A percentile compares a stretch with the other conserved stretches of the same genome.
These are phyloP conservation scores for Salticus scenicus DNA, from an alignment of 2,888 invertebrate species.

Conservation along the genomic window DNA sequence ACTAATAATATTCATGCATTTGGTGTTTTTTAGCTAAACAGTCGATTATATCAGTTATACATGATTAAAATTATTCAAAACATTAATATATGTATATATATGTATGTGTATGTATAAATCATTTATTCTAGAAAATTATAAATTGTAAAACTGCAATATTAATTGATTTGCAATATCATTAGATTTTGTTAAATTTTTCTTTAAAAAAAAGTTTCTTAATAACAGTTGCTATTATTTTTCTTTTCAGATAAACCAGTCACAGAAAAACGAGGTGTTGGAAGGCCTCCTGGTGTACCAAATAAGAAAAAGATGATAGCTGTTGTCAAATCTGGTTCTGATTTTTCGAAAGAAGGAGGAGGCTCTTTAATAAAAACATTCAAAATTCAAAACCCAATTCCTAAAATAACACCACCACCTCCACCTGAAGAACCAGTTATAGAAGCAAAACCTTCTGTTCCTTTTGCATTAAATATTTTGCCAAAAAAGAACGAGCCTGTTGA, in stretches of 20 bases:
- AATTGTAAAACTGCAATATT: no score
- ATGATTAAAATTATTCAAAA: no score
- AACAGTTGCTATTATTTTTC: neutral
- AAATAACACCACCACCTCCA: neutral
- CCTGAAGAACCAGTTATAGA: neutral
- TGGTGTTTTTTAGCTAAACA: no score
- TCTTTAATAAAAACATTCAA: neutral
- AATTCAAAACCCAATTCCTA: neutral
- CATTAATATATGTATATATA: no score
- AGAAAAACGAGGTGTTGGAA: constrained; percentile 36
- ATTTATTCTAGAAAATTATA: no score
- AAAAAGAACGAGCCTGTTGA: constrained; percentile 62
- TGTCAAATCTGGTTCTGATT: neutral
- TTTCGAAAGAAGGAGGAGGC: neutral
- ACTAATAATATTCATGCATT: no score
- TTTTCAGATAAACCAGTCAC: constrained; percentile 38
- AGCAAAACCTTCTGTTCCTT: constrained; percentile 27
- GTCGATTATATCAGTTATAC: no score
- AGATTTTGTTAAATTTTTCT: no score
- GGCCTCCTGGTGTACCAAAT: constrained; percentile 31
- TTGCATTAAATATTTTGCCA: constrained; percentile 45
- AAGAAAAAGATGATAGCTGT: constrained; percentile 25
- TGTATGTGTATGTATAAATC: no score
- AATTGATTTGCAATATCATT: no score
- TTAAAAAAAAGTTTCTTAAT: no score